Conservation (phyloP, 2,888 invertebrate species). For the Lochmaea crataegi region DNA sequence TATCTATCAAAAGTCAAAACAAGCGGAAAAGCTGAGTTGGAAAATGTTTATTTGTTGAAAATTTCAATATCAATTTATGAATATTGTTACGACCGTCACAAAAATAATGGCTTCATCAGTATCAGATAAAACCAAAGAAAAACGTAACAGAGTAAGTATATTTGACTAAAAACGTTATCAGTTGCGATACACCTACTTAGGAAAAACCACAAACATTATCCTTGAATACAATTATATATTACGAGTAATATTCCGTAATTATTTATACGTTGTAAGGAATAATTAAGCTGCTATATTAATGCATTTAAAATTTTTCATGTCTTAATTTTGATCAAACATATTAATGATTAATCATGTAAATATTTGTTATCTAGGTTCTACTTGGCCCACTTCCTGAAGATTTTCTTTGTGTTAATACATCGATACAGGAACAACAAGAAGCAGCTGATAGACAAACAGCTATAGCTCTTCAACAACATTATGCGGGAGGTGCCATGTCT, state of each 20-base stretch:
- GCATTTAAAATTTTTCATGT: too few species aligned
- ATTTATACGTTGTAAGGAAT: background rate
- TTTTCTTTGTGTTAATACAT: conserved; percentile 74
- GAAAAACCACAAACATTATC: background rate
- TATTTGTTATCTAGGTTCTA: conserved; percentile 70
- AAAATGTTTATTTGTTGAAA: conserved; percentile 15
- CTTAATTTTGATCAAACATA: too few species aligned
- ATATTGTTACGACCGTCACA: conserved; percentile 26
- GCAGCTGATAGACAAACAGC: conserved; percentile 85
- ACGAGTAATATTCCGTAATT: background rate
- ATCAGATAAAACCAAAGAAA: conserved; percentile 62
- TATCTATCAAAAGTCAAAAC: background rate
- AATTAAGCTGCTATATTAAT: background rate
- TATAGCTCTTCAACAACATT: conserved; percentile 76
- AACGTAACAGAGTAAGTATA: conserved; percentile 59
- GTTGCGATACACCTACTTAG: background rate
- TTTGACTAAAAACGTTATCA: background rate
- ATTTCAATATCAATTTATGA: conserved; percentile 22
- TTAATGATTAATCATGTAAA: background rate
- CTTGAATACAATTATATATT: background rate
- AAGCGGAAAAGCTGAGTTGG: conserved; percentile 8
- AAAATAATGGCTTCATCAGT: conserved; percentile 62
- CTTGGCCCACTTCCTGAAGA: conserved; percentile 83
- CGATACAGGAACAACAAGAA: conserved; percentile 74
- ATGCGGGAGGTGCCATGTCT: conserved; percentile 65